Conservation (phyloP, 2,797 vertebrate species). For the Pantherophis vulpinus region DNA sequence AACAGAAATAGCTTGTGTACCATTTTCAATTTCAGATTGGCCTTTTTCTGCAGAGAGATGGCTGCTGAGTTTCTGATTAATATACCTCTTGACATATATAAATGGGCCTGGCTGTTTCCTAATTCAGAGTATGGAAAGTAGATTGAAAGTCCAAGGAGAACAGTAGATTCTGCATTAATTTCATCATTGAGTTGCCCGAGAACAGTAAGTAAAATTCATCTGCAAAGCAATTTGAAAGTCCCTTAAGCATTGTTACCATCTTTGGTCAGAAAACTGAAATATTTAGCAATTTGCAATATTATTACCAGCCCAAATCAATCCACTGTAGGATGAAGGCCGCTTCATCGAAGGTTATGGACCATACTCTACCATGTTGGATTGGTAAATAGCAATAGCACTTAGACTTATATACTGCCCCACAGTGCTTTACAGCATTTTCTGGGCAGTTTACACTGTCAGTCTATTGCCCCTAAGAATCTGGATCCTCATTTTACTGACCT, state of each 20-base stretch:
- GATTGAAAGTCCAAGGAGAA: background rate
- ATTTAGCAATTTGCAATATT: background rate
- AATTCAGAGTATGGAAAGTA: conserved; percentile 1
- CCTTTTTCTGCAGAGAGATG: background rate
- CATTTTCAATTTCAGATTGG: background rate
- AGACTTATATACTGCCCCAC: background rate
- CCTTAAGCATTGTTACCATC: conserved; percentile 10
- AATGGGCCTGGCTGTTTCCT: background rate
- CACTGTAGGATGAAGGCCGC: background rate
- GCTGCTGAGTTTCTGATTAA: background rate
- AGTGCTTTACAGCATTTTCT: background rate
- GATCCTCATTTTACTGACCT: background rate
- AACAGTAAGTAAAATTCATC: conserved; percentile 10
- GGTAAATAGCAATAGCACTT: background rate
- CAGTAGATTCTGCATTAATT: background rate
- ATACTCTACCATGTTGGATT: background rate
- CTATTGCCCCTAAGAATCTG: background rate
- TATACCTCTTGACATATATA: background rate
- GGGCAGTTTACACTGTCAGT: no score
- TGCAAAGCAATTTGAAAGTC: conserved; percentile 20
- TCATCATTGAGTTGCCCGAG: background rate
- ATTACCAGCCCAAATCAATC: background rate
- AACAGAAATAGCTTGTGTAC: background rate
- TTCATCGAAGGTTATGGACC: background rate
- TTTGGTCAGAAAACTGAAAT: conserved; percentile 15